phyloP scores from a whole-genome alignment of 2,797 vertebrate genomes.

The Tadarida brasiliensis region DNA sequence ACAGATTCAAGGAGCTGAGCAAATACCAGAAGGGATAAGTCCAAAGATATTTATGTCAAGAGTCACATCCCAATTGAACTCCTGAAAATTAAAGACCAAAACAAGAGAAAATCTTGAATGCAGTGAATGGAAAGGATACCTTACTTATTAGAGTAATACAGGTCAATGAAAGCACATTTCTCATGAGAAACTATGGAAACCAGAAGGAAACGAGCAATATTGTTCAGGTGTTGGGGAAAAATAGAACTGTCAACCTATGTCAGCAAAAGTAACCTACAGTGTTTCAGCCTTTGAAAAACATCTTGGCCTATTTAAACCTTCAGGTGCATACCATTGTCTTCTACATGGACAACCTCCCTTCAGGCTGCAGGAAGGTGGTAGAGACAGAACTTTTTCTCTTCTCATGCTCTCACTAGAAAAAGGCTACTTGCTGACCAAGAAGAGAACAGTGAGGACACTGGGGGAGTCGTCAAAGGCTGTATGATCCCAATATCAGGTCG shows the following conservation, averaged over 20 bases:
- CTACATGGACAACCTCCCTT: background rate
- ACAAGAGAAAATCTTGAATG: background rate
- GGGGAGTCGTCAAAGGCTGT: background rate
- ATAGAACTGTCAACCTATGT: background rate
- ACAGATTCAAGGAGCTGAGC: background rate
- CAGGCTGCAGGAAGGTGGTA: background rate
- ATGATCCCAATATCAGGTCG: background rate
- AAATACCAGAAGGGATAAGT: background rate
- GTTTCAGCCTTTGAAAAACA: background rate
- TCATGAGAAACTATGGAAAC: background rate
- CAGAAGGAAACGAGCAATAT: background rate
- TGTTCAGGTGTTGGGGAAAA: background rate
- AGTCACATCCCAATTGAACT: background rate
- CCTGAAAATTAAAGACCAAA: background rate
- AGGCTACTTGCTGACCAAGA: background rate
- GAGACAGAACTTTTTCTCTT: background rate
- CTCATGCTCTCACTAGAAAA: background rate
- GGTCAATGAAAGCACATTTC: background rate
- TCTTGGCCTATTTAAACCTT: background rate
- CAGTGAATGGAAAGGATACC: background rate
- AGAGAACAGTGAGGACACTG: background rate
- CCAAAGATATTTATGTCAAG: background rate
- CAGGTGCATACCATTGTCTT: background rate
- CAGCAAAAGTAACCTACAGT: background rate
- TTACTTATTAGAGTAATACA: too few relatives aligned